Conservation (phyloP, 2,113 vertebrate species). For the Cettia cetti region DNA sequence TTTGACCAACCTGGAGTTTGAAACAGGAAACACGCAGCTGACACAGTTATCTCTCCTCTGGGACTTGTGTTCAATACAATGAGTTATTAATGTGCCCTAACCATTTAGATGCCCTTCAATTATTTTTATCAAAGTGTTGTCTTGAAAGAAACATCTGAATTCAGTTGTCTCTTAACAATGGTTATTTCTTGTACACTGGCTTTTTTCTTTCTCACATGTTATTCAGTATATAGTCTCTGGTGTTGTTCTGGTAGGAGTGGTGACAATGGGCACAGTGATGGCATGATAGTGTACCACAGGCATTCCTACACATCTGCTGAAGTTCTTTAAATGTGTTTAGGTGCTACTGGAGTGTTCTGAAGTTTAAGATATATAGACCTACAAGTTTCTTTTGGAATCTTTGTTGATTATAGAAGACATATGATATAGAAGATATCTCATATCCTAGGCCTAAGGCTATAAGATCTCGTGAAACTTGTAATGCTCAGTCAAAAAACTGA, state of each 20-base stretch:
- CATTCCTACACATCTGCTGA: neutral
- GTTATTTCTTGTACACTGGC: neutral
- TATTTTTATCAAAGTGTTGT: conserved; percentile 5
- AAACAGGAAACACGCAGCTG: neutral
- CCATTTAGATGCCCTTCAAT: neutral
- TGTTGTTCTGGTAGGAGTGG: neutral
- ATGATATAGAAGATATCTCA: neutral
- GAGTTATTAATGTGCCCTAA: conserved; percentile 1
- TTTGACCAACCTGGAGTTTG: conserved; percentile 13
- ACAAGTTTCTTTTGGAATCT: neutral
- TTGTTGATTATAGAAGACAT: neutral
- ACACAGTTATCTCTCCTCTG: conserved; percentile 10
- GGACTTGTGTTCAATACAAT: neutral
- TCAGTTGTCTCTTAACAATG: neutral
- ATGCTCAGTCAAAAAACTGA: neutral
- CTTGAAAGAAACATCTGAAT: neutral
- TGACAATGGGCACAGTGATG: neutral
- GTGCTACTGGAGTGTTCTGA: neutral
- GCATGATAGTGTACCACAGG: neutral
- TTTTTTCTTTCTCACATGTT: neutral
- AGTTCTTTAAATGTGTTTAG: neutral
- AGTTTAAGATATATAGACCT: neutral
- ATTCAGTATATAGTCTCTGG: neutral
- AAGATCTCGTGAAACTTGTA: fast-evolving
- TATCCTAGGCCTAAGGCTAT: neutral